A percentile compares a stretch with the other conserved stretches of the same genome.
Conservation (phyloP, 2,797 vertebrate species). For the Oreonectes daqikongensis region DNA sequence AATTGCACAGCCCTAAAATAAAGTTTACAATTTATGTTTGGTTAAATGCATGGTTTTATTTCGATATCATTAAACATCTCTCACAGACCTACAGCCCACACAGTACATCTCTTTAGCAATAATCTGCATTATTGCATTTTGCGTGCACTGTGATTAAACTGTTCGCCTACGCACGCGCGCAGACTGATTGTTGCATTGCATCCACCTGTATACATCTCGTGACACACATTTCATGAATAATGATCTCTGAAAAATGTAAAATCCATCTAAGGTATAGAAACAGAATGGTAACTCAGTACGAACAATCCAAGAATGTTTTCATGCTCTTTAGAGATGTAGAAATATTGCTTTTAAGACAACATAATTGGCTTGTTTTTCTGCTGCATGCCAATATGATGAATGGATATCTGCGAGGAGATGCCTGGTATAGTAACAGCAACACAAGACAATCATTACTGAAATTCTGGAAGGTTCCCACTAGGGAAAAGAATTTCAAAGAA, state of each 20-base stretch:
- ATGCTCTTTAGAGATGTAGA: conserved; percentile 14
- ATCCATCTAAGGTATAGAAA: neutral
- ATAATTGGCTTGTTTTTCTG: conserved; percentile 38
- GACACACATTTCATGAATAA: neutral
- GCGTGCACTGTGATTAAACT: too few relatives aligned
- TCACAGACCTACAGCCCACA: too few relatives aligned
- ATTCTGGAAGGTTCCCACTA: neutral
- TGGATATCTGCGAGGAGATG: conserved; percentile 23
- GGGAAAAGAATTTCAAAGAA: conserved; percentile 29
- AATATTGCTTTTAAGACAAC: conserved; percentile 13
- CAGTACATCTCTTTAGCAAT: too few relatives aligned
- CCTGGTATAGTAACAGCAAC: conserved; percentile 4
- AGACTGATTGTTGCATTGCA: neutral
- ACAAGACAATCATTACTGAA: conserved; percentile 1
- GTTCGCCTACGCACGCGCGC: neutral
- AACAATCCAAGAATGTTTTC: conserved; percentile 17
- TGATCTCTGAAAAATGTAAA: conserved; percentile 10
- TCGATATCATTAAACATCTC: neutral
- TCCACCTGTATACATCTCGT: neutral
- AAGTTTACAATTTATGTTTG: too few relatives aligned
- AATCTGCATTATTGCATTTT: too few relatives aligned
- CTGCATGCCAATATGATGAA: conserved; percentile 13
- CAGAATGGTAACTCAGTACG: neutral
- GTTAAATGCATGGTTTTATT: too few relatives aligned
- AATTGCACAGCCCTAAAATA: too few relatives aligned